phyloP scores from a whole-genome alignment of 2,888 invertebrate species.

The Mayetiola destructor region DNA sequence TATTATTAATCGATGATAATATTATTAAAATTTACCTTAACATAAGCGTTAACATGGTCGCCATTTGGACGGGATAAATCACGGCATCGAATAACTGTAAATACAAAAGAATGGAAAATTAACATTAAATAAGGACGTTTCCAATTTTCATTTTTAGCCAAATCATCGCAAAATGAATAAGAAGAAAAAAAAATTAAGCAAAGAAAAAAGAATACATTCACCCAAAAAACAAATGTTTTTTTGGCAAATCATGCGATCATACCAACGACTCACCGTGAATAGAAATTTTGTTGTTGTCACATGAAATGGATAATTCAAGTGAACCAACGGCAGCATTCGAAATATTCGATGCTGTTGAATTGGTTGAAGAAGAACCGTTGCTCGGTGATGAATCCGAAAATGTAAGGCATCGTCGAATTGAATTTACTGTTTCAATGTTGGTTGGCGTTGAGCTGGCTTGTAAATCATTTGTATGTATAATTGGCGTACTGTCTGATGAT shows the following conservation, averaged over 20 bases:
- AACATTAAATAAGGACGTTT: not conserved
- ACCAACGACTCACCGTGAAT: conserved; percentile 50
- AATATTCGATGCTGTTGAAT: too few relatives aligned
- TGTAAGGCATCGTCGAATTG: conserved; percentile 42
- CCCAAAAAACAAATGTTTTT: not conserved
- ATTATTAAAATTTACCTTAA: conserved; percentile 44
- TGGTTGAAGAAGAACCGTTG: not conserved
- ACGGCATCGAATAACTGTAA: conserved; percentile 62
- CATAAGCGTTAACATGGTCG: conserved; percentile 62
- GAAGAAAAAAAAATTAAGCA: not conserved
- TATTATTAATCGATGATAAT: not conserved
- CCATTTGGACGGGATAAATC: conserved; percentile 54
- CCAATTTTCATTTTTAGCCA: too few relatives aligned
- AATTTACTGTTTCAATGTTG: conserved; percentile 32
- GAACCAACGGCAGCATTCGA: conserved; percentile 35
- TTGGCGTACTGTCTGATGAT: conserved; percentile 9
- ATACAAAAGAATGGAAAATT: not conserved
- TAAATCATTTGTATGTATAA: conserved; percentile 25
- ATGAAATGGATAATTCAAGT: conserved; percentile 43
- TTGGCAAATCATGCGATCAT: conserved; percentile 14
- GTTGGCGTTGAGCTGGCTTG: conserved; percentile 39
- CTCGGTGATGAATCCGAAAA: conserved; percentile 41
- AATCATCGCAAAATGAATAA: not conserved
- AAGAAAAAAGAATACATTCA: too few relatives aligned
- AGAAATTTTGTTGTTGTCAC: conserved; percentile 45